These are phyloP conservation scores for Callaeas wilsoni DNA, from an alignment of 2,113 vertebrate genomes.

Conservation along the genomic window DNA sequence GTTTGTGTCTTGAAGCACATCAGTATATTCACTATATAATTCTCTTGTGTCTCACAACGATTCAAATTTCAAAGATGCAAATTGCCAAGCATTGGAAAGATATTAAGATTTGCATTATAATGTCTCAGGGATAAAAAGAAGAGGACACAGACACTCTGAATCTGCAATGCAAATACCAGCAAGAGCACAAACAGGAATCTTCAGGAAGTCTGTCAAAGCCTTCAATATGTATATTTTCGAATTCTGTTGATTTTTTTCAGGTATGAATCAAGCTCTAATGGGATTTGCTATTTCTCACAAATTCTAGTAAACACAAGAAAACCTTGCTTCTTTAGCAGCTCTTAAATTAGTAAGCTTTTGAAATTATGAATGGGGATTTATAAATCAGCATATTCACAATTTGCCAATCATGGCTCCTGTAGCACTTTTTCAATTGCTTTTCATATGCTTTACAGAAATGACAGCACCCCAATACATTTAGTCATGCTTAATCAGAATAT, in stretches of 20 bases:
- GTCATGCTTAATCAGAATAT: not conserved
- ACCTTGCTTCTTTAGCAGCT: conserved; percentile 4
- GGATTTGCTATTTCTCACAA: conserved; percentile 29
- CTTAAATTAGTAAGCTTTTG: conserved; percentile 45
- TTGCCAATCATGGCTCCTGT: conserved; percentile 32
- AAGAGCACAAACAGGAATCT: conserved; percentile 53
- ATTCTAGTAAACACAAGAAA: conserved; percentile 56
- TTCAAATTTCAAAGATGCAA: conserved; percentile 65
- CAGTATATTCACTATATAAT: conserved; percentile 19
- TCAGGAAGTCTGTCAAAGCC: conserved; percentile 39
- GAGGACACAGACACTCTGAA: conserved; percentile 54
- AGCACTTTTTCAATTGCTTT: conserved; percentile 1
- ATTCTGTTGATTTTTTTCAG: conserved; percentile 35
- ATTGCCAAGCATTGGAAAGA: conserved; percentile 57
- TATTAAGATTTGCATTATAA: conserved; percentile 65
- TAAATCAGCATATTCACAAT: conserved; percentile 58
- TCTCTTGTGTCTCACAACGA: conserved; percentile 48
- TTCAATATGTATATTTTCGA: conserved; percentile 39
- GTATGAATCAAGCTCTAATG: conserved; percentile 41
- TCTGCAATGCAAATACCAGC: conserved; percentile 67
- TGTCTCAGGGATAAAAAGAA: conserved; percentile 56
- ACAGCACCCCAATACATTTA: not conserved
- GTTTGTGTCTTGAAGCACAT: conserved; percentile 38
- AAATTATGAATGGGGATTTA: conserved; percentile 29
- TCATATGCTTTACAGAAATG: not conserved